Conservation (phyloP, 1,140 invertebrate genomes). For the Drosophila ercepeae region DNA sequence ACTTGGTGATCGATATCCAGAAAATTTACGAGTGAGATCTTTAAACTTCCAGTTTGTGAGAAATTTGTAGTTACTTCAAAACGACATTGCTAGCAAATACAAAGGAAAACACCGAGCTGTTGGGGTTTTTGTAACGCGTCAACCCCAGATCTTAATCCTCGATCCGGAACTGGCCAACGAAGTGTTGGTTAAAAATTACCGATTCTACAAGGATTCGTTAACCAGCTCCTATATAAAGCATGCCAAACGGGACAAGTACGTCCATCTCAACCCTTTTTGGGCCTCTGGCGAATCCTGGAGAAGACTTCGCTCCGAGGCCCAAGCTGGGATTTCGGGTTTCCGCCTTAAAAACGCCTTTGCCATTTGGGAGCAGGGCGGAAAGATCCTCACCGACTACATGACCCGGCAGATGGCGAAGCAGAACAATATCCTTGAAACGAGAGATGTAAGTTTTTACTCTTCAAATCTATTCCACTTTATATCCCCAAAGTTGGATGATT, state of each 20-base stretch:
- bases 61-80: not conserved
- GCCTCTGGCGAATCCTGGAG: conserved; percentile 85
- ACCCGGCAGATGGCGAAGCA: conserved; percentile 6
- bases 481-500: too few species aligned
- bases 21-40: conserved; percentile 62
- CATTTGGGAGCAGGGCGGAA: conserved; percentile 69
- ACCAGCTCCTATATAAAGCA: conserved; percentile 57
- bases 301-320: conserved; percentile 84
- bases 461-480: too few species aligned
- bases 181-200: conserved; percentile 85
- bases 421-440: conserved; percentile 53
- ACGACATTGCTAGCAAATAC: conserved; percentile 28
- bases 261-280: conserved; percentile 84
- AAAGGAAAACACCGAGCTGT: conserved; percentile 68
- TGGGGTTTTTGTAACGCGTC: conserved; percentile 83
- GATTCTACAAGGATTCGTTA: conserved; percentile 78
- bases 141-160: conserved; percentile 84
- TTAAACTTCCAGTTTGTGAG: too few species aligned
- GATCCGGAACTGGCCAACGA: conserved; percentile 85
- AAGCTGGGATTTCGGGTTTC: conserved; percentile 84
- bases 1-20: conserved; percentile 67
- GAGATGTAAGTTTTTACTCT: conserved; percentile 61
- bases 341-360: conserved; percentile 60
- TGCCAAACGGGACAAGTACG: conserved; percentile 83
- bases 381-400: conserved; percentile 53